These are phyloP conservation scores for Mystacides longicornis DNA, from an alignment of 2,888 invertebrate genomes.

Conservation along the genomic window DNA sequence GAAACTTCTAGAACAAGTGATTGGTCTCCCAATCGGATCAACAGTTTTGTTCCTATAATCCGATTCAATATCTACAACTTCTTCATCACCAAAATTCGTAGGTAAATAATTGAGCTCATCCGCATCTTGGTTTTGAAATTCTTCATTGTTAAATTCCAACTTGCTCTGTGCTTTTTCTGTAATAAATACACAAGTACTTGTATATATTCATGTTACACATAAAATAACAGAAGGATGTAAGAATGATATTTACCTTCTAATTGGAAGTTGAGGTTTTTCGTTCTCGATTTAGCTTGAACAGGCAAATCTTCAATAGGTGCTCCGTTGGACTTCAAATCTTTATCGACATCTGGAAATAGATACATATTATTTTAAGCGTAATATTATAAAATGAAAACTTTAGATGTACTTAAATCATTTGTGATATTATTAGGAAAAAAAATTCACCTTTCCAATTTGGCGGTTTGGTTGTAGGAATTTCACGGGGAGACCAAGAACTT, in stretches of 20 bases:
- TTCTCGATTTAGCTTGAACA: neutral
- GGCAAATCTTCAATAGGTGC: neutral
- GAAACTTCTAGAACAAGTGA: slow-evolving; percentile 8
- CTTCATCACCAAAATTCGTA: slow-evolving; percentile 6
- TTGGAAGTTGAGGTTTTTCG: neutral
- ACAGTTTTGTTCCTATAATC: slow-evolving; percentile 12
- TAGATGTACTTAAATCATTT: neutral
- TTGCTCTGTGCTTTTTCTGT: slow-evolving; percentile 7
- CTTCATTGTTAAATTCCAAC: slow-evolving; percentile 4
- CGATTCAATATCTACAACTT: neutral
- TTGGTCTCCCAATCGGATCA: slow-evolving; percentile 20
- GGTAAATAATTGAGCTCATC: slow-evolving; percentile 3
- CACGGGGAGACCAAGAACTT: slow-evolving; percentile 10
- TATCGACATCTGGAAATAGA: neutral
- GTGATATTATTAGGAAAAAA: neutral
- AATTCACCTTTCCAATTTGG: slow-evolving; percentile 12
- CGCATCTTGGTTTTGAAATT: slow-evolving; percentile 4
- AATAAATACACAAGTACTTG: neutral
- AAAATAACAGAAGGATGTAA: too few relatives aligned
- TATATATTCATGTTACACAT: too few relatives aligned
- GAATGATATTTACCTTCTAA: neutral
- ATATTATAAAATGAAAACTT: too few relatives aligned
- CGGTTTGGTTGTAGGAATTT: slow-evolving; percentile 14
- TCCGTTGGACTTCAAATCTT: neutral
- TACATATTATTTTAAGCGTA: too few relatives aligned